Base-by-base conservation (phyloP, 1,140 invertebrate genomes). In the Megathymus violae region DNA sequence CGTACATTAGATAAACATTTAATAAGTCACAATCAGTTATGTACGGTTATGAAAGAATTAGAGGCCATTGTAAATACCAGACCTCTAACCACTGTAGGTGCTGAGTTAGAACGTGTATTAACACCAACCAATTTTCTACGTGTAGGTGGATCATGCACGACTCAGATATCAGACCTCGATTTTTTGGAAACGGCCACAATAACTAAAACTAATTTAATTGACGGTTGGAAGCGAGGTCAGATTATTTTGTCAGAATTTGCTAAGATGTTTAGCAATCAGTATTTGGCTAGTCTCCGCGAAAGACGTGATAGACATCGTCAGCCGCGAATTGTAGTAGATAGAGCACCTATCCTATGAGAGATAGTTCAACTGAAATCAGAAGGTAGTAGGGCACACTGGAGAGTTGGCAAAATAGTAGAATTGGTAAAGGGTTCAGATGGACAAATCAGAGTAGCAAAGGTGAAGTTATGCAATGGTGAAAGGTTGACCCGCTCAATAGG, bases 361-460 rank as follows among this genome's bases (percentile, higher is more conserved):
- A 31, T 19, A 40, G 51, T 64, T 11, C 51, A 64, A 36, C 19
- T 64, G 15, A 64, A 56, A 40, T 43, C 43, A 47, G 43, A 56
- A 7, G 43, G 43, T 16, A 56, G 34, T 40, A 64, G 43, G 19
- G 51, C 62, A 36, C 50, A 63, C 22, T 56, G 50, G 51, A 64
- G 48, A 36, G 51, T 67, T 19, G 58, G 59, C 17, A 62, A 62
- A 25, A 58, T 67, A 43, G n/a, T 15, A 25, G 46, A 67, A 15
- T 41, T 54, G 22, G 15, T 54, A 47, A 4, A 9, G 9, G 27
- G 27, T 3, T 9, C 27, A 9, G 27, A 31, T 31, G 9, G 27
- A 4, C 27, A 31, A 9, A 31, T 7, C 4, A 31, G 27, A 4
- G 34, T 36, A 4, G 51, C 44, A 16, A 56, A 41, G 40, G 34